Conservation (phyloP, 2,113 vertebrate genomes). For the Anoura caudifer region DNA sequence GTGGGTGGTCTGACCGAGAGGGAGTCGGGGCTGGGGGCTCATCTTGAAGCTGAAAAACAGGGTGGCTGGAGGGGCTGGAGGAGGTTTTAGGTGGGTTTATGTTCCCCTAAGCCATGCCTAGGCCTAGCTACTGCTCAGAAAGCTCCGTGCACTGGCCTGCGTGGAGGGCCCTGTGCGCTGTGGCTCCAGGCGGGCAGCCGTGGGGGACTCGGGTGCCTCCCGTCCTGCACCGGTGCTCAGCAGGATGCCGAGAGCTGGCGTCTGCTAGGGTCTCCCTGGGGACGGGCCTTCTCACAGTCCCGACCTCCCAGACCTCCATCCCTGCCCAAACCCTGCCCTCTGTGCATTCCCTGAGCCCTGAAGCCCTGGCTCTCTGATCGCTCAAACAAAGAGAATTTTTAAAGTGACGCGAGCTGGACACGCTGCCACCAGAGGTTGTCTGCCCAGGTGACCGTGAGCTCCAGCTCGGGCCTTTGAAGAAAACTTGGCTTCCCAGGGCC, state of each 20-base stretch:
- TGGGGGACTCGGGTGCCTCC: background rate
- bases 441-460: background rate
- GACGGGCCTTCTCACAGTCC: background rate
- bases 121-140: background rate
- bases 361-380: background rate
- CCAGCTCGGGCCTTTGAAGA: conserved; percentile 25
- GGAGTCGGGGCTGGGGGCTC: background rate
- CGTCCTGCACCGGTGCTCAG: rapidly evolving
- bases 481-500: background rate
- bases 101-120: background rate
- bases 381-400: conserved; percentile 50
- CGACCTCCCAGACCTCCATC: background rate
- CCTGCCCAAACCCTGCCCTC: background rate
- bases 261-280: rapidly evolving
- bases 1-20: background rate
- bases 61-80: background rate
- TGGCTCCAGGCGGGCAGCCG: background rate
- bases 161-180: background rate
- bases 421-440: background rate
- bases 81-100: background rate
- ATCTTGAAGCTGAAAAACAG: background rate
- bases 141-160: rapidly evolving
- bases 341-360: background rate
- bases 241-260: rapidly evolving
- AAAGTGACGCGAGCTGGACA: conserved; percentile 33